A percentile compares a stretch with the other conserved stretches of the same genome.
Conservation (phyloP, 2,797 vertebrate species). For the Clarias pachynema region DNA sequence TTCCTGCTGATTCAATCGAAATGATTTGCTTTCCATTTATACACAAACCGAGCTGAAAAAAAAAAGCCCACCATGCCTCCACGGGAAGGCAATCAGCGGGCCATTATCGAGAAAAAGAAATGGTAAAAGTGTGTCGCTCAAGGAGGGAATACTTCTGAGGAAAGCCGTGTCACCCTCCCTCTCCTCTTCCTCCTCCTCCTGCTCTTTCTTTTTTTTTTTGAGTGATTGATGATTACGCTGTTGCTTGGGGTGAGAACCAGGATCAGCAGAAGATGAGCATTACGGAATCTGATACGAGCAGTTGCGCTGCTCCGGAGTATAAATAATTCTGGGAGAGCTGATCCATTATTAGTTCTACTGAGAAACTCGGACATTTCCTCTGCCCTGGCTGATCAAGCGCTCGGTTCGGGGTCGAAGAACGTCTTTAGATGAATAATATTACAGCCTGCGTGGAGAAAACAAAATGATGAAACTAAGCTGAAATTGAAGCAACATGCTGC, state of each 20-base stretch:
- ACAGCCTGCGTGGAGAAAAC: not conserved
- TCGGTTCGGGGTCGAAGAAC: not conserved
- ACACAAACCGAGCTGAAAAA: constrained; percentile 5
- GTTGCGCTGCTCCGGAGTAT: constrained; percentile 49
- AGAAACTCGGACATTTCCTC: constrained; percentile 46
- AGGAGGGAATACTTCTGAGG: constrained; percentile 59
- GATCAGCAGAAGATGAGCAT: constrained; percentile 33
- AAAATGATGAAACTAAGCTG: constrained; percentile 13
- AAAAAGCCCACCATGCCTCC: constrained; percentile 41
- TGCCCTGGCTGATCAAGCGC: constrained; percentile 57
- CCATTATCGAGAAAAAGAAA: constrained; percentile 60
- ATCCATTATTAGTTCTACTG: constrained; percentile 60
- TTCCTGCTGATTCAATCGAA: constrained; percentile 41
- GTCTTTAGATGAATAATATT: constrained; percentile 8
- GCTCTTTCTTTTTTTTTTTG: constrained; percentile 39
- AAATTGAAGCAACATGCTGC: constrained; percentile 2
- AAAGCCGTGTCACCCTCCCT: constrained; percentile 50
- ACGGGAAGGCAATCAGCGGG: constrained; percentile 59
- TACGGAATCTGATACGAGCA: constrained; percentile 55
- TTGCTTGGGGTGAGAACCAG: constrained; percentile 37
- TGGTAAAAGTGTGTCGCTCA: constrained; percentile 64
- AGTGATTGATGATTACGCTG: constrained; percentile 61
- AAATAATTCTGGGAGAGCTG: constrained; percentile 42
- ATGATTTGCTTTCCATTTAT: constrained; percentile 48
- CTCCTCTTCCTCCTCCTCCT: constrained; percentile 43